Conservation (phyloP, 2,888 invertebrate species). For the Lypha dubia region DNA sequence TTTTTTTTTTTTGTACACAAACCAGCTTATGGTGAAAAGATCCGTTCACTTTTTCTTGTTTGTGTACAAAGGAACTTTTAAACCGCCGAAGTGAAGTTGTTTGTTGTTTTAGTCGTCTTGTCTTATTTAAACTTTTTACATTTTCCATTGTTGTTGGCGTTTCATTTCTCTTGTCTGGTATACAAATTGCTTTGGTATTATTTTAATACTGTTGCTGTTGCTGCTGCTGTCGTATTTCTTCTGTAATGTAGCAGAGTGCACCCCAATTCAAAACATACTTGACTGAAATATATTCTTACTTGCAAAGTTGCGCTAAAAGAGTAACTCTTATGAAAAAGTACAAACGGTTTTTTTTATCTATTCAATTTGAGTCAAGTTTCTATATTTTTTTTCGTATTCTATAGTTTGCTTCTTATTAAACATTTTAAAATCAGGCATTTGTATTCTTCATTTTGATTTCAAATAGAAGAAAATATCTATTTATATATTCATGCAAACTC, state of each 20-base stretch:
- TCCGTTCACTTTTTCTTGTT: constrained; percentile 19
- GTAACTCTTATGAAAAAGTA: constrained; percentile 10
- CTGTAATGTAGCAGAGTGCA: constrained; percentile 30
- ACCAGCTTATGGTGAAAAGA: constrained; percentile 69
- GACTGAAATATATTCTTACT: constrained; percentile 38
- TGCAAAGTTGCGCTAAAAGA: constrained; percentile 34
- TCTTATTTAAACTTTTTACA: not conserved
- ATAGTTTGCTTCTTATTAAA: constrained; percentile 21
- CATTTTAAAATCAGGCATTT: constrained; percentile 63
- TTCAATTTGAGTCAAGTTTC: constrained; percentile 37
- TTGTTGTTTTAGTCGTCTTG: not conserved
- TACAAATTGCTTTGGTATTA: constrained; percentile 21
- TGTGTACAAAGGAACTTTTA: constrained; percentile 29
- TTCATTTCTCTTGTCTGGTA: not conserved
- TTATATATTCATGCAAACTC: not conserved
- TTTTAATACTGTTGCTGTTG: constrained; percentile 23
- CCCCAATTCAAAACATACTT: constrained; percentile 35
- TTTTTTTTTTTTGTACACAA: constrained; percentile 31
- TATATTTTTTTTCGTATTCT: not conserved
- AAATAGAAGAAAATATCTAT: constrained; percentile 1
- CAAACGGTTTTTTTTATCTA: constrained; percentile 46
- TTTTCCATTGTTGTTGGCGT: constrained; percentile 10
- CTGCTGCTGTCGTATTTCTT: constrained; percentile 8
- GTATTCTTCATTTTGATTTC: constrained; percentile 49
- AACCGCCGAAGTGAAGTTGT: not conserved